Evolutionary conservation across 2,888 invertebrate species (phyloP).

Genomic region (Clistopyga incitator): DNA sequence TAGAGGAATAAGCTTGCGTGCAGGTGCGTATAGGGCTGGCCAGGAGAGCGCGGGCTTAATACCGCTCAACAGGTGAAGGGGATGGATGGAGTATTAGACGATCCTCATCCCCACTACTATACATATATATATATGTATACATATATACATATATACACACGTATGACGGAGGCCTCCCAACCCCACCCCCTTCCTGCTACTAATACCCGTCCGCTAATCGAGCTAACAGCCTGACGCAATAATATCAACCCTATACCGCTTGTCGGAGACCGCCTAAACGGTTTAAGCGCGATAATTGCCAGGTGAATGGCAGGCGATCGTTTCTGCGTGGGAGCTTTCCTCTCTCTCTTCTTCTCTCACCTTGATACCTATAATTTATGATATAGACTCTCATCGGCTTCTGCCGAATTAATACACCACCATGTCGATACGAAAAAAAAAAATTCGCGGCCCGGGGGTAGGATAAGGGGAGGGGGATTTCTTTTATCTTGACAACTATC

Average conservation of each 20-base stretch:
- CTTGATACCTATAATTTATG: not conserved
- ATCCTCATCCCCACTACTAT: slow-evolving; percentile 62
- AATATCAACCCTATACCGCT: slow-evolving; percentile 73
- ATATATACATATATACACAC: slow-evolving; percentile 59
- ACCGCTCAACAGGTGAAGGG: slow-evolving; percentile 83
- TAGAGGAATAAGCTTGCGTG: slow-evolving; percentile 71
- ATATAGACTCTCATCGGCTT: not conserved
- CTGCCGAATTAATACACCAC: not conserved
- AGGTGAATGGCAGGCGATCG: slow-evolving; percentile 75
- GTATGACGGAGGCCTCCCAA: slow-evolving; percentile 9
- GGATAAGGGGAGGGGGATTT: too few species aligned
- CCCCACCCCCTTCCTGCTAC: slow-evolving; percentile 64
- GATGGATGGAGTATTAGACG: slow-evolving; percentile 79
- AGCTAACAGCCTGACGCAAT: slow-evolving; percentile 79
- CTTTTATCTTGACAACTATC: too few species aligned
- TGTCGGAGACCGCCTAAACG: slow-evolving; percentile 72
- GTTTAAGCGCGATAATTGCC: slow-evolving; percentile 78
- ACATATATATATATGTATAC: slow-evolving; percentile 68
- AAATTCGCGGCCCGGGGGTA: too few species aligned
- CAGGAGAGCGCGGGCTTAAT: slow-evolving; percentile 51
- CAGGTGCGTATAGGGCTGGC: slow-evolving; percentile 71
- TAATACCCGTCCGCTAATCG: slow-evolving; percentile 79
- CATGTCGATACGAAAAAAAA: not conserved
- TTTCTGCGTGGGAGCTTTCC: slow-evolving; percentile 45
- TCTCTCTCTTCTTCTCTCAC: not conserved